phyloP scores from a whole-genome alignment of 2,888 invertebrate species.

The Parasteatoda lunata region DNA sequence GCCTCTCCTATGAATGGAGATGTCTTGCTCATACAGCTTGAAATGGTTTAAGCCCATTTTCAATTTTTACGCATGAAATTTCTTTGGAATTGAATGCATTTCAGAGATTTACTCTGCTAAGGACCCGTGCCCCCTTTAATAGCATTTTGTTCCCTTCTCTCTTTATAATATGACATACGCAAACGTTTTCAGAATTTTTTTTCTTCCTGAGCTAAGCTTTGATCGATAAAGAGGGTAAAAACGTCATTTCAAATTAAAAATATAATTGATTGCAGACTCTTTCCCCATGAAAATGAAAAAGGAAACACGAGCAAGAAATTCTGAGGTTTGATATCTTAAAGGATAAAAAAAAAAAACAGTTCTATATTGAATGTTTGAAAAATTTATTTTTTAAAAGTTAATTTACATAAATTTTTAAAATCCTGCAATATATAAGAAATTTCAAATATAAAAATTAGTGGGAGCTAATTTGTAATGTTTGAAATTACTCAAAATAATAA shows the following conservation, averaged over 20 bases:
- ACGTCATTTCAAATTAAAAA: neutral
- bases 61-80: conserved; percentile 61
- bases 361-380: too few species aligned
- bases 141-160: conserved; percentile 8
- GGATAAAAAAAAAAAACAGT: too few species aligned
- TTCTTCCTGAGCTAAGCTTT: neutral
- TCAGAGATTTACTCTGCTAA: conserved; percentile 39
- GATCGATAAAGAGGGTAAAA: neutral
- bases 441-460: too few species aligned
- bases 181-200: conserved; percentile 18
- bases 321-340: too few species aligned
- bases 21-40: conserved; percentile 5
- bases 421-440: too few species aligned
- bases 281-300: too few species aligned
- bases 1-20: conserved; percentile 1
- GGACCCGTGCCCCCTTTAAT: neutral
- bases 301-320: too few species aligned
- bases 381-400: too few species aligned
- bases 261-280: neutral
- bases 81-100: conserved; percentile 49
- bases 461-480: too few species aligned
- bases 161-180: neutral
- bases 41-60: conserved; percentile 41
- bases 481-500: too few species aligned
- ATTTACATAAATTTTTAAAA: too few species aligned